Base-by-base conservation (phyloP, 1,140 invertebrate species). In the Saccostrea echinata region DNA sequence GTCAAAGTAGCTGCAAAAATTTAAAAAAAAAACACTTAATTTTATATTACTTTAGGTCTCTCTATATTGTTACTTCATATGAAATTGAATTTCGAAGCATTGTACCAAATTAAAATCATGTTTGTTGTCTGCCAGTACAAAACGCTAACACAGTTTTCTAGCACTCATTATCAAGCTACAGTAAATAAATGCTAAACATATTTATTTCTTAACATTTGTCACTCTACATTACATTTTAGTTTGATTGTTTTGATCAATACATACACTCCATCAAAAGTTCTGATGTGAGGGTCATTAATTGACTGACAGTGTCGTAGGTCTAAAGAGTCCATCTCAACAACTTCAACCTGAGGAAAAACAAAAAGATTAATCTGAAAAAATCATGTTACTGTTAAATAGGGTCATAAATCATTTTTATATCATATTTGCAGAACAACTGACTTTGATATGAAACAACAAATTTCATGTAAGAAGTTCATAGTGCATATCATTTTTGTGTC, bases 231-330 rank as follows among this genome's bases (percentile, higher is more conserved):
- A 3, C 6, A 9, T 64, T 64, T 64, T 24, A 24, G n/a, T n/a
- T n/a, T n/a, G n/a, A 64, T 18, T 0, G n/a, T 1, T 21, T 30
- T 24, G 6, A 24, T 30, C 27, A 27, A 27, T 30, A 76, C 68
- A 76, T 84, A 92, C 91, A 61, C 89, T 55, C 89, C 88, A 86
- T 93, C 92, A 90, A 92, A 92, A 2, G 91, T 90, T 3, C 86
- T 90, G 71, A 61, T 76, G 83, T 85, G 83, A 64, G 85, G 85
- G 53, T 84, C 55, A 51, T 90, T 88, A 21, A 85, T 83, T 2
- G 84, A 87, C 12, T 33, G 53, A 71, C 87, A 90, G 12, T 84
- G 64, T 18, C 27, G 81, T 6, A 33, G 51, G 11, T 27, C 68
- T 43, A 87, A 64, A 43, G 61, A 30, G 51, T 85, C 85, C 33